Evolutionary conservation across 64 coral and sea anemone genomes (phyloP).

Genomic region (Acropora yongei): DNA sequence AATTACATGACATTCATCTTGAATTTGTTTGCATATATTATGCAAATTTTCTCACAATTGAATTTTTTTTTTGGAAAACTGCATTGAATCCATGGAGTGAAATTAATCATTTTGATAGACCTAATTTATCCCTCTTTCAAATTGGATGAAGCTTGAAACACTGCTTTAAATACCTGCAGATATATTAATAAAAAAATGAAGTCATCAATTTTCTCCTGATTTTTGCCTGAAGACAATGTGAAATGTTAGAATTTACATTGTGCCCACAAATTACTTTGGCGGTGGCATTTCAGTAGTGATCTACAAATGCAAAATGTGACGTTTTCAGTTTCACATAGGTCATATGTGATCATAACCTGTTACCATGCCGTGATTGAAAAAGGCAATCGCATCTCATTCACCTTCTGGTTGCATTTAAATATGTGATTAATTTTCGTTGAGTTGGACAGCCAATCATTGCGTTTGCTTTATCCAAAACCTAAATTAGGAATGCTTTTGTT

Average conservation of each 20-base stretch:
- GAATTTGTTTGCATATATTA: neutral
- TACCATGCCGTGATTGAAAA: conserved; percentile 7
- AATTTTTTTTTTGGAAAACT: neutral
- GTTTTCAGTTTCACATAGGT: no score
- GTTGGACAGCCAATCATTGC: no score
- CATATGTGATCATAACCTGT: no score
- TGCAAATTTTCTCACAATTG: neutral
- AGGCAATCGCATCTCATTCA: neutral
- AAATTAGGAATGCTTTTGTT: neutral
- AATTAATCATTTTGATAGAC: neutral
- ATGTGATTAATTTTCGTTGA: no score
- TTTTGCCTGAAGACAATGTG: conserved; percentile 6
- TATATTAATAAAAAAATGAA: neutral
- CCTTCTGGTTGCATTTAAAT: no score
- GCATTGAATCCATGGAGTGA: neutral
- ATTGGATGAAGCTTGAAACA: neutral
- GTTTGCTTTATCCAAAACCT: no score
- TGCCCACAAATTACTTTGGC: no score
- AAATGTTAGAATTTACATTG: no score
- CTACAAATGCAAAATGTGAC: no score
- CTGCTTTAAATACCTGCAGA: neutral
- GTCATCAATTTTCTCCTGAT: neutral
- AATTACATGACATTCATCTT: neutral
- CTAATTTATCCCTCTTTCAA: conserved; percentile 1
- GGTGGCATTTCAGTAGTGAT: no score